These are phyloP conservation scores for Gibbula magus DNA, from an alignment of 2,888 invertebrate genomes.

Conservation along the genomic window DNA sequence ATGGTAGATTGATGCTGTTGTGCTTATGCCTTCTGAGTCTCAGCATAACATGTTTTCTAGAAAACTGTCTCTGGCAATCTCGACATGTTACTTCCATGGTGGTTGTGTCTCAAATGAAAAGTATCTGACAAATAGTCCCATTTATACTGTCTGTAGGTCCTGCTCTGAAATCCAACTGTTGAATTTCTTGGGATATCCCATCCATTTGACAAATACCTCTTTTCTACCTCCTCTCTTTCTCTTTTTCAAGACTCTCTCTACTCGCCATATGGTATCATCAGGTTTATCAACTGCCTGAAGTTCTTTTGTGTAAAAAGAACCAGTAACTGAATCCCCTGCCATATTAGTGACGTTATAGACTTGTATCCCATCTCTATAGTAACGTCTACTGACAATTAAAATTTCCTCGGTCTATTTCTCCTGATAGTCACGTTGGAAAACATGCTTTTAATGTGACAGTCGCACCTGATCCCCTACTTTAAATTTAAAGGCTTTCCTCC, in stretches of 20 bases:
- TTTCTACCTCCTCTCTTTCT: not conserved
- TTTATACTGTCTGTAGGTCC: not conserved
- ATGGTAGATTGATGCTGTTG: not conserved
- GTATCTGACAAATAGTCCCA: no score
- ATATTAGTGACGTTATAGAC: not conserved
- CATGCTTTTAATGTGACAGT: not conserved
- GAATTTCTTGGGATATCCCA: not conserved
- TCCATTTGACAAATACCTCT: conserved; percentile 2
- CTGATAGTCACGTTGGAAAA: not conserved
- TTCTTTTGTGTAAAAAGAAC: not conserved
- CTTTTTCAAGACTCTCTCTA: not conserved
- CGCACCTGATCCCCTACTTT: not conserved
- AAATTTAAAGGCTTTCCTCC: not conserved
- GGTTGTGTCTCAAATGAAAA: no score
- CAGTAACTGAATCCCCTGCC: not conserved
- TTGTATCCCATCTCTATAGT: not conserved
- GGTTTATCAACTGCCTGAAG: not conserved
- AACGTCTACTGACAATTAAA: not conserved
- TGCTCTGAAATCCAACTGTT: conserved; percentile 2
- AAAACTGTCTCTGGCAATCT: no score
- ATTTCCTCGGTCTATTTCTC: not conserved
- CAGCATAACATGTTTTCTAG: no score
- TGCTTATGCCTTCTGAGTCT: not conserved
- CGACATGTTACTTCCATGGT: no score
- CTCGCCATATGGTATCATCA: not conserved